Evolutionary conservation across 2,113 vertebrate genomes (phyloP).

Genomic region (Synchiropus splendidus): DNA sequence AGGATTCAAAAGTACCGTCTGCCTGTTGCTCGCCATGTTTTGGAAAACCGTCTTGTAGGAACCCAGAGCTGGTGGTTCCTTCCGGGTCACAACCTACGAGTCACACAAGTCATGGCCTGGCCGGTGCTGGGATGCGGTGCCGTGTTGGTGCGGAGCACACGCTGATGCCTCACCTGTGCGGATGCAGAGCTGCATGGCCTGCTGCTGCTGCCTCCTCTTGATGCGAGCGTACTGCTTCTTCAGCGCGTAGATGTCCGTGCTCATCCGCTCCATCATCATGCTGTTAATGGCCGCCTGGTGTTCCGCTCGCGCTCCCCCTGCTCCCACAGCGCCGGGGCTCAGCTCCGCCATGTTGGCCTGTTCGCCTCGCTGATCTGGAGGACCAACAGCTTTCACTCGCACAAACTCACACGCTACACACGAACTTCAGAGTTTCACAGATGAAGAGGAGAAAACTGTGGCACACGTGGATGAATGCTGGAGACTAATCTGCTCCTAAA

Average conservation of each 20-base stretch:
- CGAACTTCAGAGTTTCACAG: no score
- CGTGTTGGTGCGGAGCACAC: background rate
- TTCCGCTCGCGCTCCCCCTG: constrained; percentile 74
- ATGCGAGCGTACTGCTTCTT: constrained; percentile 89
- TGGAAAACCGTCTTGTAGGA: constrained; percentile 34
- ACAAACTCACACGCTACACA: no score
- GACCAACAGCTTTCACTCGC: no score
- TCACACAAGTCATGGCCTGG: constrained; percentile 14
- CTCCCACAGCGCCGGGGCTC: constrained; percentile 87
- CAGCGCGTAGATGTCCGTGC: constrained; percentile 87
- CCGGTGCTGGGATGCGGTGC: no score
- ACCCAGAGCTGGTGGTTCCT: constrained; percentile 18
- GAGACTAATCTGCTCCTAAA: background rate
- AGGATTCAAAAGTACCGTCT: constrained; percentile 20
- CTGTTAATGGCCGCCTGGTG: constrained; percentile 91
- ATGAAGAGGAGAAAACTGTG: background rate
- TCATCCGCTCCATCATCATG: constrained; percentile 99
- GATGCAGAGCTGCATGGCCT: constrained; percentile 86
- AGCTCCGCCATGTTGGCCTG: constrained; percentile 87
- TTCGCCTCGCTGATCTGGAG: constrained; percentile 74
- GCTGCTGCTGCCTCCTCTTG: constrained; percentile 90
- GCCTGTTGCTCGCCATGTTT: constrained; percentile 3
- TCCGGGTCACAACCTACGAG: constrained; percentile 37
- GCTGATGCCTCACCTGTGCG: constrained; percentile 72
- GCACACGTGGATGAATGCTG: no score